A percentile compares a stretch with the other conserved stretches of the same genome.
These are phyloP conservation scores for Achroia grisella DNA, from an alignment of 1,140 invertebrate species.

Conservation along the genomic window DNA sequence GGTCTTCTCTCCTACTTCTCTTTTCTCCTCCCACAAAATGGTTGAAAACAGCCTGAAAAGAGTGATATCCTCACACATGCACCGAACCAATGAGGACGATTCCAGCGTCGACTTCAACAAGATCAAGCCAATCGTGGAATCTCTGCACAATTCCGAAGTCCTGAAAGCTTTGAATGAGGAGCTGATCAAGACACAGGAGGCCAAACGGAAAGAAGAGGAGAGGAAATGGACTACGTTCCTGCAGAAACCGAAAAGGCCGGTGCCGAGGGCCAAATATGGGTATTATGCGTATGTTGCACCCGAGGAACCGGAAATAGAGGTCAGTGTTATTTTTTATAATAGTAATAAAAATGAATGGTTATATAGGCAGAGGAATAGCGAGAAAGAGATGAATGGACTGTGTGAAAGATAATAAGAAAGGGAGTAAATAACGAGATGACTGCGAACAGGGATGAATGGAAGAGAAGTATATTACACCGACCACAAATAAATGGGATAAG, in stretches of 20 bases:
- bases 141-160: conserved; percentile 81
- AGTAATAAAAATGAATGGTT: too few relatives aligned
- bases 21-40: conserved; percentile 17
- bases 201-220: conserved; percentile 73
- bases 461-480: too few relatives aligned
- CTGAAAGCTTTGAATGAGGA: conserved; percentile 78
- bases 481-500: too few relatives aligned
- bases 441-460: too few relatives aligned
- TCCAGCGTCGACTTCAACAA: conserved; percentile 80
- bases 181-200: conserved; percentile 54
- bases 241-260: conserved; percentile 79
- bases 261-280: conserved; percentile 70
- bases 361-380: too few relatives aligned
- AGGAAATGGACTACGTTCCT: conserved; percentile 82
- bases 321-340: too few relatives aligned
- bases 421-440: too few relatives aligned
- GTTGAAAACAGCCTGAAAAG: conserved; percentile 40
- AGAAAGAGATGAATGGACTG: too few relatives aligned
- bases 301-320: conserved; percentile 19
- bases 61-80: conserved; percentile 53
- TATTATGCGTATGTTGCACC: conserved; percentile 25
- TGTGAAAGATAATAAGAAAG: too few relatives aligned
- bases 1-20: too few relatives aligned
- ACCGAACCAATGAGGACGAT: conserved; percentile 31
- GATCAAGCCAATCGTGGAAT: conserved; percentile 77